Evolutionary conservation across 2,888 invertebrate species (phyloP), one percentile per base, ranked within the genome.

Genomic region (Drosophila anomelani): DNA sequence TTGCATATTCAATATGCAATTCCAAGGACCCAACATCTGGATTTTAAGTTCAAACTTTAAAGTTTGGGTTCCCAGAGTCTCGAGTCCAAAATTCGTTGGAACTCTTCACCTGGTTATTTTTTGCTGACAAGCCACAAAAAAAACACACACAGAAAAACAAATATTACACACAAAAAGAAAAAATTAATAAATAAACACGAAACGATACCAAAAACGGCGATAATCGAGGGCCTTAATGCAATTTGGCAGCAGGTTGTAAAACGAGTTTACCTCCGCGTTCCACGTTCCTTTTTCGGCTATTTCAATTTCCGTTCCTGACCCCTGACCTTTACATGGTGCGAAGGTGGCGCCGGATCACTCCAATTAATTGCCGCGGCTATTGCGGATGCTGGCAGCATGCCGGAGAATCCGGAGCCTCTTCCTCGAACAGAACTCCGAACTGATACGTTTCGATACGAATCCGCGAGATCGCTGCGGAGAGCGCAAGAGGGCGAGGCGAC

Each of bases 251-350:
- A 66, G 78, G 75, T 72, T 83, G 71, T 63, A 64, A 69, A 85
- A 83, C 83, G 77, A 80, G 75, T 85, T 88, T 88, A 85, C 84
- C 83, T 78, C 71, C 60, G 55, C 17, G 32, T 64, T 78, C 46
- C 51, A 17, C 47, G 29, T 32, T 47, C 17, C 29, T 47, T 61
- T 61, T 60, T 63, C 20, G 43, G 49, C 8, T 54, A 36, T 55
- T 77, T 85, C 55, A 76, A 77, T 81, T 79, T 75, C 66, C 75
- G 66, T 51, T 78, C 38, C 64, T 68, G 56, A 72, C 60, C 75
- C 68, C 69, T 73, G 77, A 85, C 79, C 83, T 88, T 84, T 88
- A 79, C 79, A 80, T 85, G 79, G 67, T 62, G 49, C 36, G 56
- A 15, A 54, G 49, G 39, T 66, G 57, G 20, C 23, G 54, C 56